Evolutionary conservation across 2,888 invertebrate species (phyloP), one percentile per base, ranked within the genome.

Genomic region (Phragmatobia fuliginosa): DNA sequence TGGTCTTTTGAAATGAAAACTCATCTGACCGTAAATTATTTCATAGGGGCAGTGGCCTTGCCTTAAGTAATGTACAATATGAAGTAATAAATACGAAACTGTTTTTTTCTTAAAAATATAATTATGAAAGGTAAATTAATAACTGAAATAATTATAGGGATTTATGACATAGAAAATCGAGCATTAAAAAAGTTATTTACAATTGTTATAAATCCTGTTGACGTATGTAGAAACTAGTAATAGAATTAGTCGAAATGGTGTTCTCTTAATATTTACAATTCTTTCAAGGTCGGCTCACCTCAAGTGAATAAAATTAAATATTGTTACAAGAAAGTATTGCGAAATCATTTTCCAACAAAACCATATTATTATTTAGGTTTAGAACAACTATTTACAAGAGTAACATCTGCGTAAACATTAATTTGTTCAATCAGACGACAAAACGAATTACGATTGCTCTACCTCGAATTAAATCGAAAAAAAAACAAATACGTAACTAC

Each of bases 1-100:
- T 84, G 88, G 82, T 88, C 88, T 93, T 93, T 91, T 92, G 92
- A 93, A 94, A 94, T 86, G 83, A 90, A 90, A 90, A 91, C 83
- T 80, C 91, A 92, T 87, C 93, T 90, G 90, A 94, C 88, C 94
- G 94, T 94, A 89, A 92, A 92, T 91, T 89, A 92, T 92, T 92
- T 93, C 92, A 91, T 90, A 93, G 92, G 92, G 92, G 92, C 92
- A 91, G 86, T 90, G 90, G 90, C 91, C 90, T 90, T 91, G 91
- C 81, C 86, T 85, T 85, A 85, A 88, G 88, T 89, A 88, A 88
- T 80, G 88, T 84, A 82, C 87, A 77, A 82, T 89, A 86, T 90
- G 88, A 85, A 88, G 87, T 89, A 87, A 90, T 85, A 84, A 85
- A 85, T 85, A 87, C 74, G 85, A 87, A 86, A 88, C 88, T 83